Percentiles rank a stretch among this genome's conserved stretches.
phyloP scores from a whole-genome alignment of 2,888 invertebrate species.

The Drosophila nigritarsus region DNA sequence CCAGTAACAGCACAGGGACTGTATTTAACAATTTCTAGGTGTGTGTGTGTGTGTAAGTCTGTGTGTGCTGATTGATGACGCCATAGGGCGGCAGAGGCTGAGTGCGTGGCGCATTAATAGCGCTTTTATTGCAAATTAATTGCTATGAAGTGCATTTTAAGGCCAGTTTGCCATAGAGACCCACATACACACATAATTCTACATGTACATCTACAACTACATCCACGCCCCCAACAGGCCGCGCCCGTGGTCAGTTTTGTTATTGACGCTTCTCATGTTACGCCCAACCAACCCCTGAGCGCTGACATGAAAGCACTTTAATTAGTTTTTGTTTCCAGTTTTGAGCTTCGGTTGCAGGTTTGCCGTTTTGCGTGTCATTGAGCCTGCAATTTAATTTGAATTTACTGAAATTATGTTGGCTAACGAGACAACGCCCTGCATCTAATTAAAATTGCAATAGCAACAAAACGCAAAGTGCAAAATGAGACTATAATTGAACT shows the following conservation, averaged over 20 bases:
- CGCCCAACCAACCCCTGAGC: slow-evolving; percentile 13
- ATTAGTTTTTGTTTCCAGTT: slow-evolving; percentile 48
- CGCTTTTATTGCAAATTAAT: slow-evolving; percentile 79
- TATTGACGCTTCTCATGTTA: slow-evolving; percentile 46
- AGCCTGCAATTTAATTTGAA: slow-evolving; percentile 63
- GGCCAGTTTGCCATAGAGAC: slow-evolving; percentile 44
- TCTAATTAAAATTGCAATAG: slow-evolving; percentile 35
- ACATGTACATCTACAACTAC: not conserved
- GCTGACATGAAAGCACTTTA: slow-evolving; percentile 51
- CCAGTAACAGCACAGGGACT: slow-evolving; percentile 14
- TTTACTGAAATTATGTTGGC: slow-evolving; percentile 57
- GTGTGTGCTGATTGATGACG: slow-evolving; percentile 39
- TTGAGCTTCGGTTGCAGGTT: slow-evolving; percentile 19
- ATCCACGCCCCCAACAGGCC: slow-evolving; percentile 43
- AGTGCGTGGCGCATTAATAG: slow-evolving; percentile 46
- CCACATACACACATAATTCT: slow-evolving; percentile 17
- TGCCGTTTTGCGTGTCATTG: slow-evolving; percentile 48
- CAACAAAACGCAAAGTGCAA: slow-evolving; percentile 30
- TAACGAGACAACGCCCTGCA: slow-evolving; percentile 30
- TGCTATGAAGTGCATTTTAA: slow-evolving; percentile 71
- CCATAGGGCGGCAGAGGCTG: not conserved
- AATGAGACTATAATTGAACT: slow-evolving; percentile 42
- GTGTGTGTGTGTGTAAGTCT: slow-evolving; percentile 1
- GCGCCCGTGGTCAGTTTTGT: slow-evolving; percentile 50
- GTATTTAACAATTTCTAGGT: not conserved